Conservation (phyloP, 1,140 invertebrate species). For the Magallana ariakensis region DNA sequence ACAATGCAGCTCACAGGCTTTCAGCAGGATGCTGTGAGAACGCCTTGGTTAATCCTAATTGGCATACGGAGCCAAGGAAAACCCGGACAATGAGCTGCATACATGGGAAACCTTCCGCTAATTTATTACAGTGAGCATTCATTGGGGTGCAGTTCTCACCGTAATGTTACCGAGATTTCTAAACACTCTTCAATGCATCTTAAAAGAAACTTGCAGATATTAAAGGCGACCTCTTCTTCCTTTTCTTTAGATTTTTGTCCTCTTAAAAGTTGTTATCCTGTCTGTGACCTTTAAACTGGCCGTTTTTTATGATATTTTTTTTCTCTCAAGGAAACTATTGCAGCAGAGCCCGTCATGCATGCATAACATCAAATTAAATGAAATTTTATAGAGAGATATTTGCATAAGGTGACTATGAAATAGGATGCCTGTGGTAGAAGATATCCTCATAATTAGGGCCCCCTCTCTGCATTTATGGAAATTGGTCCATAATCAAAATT, state of each 20-base stretch:
- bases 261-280: slow-evolving; percentile 16
- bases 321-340: slow-evolving; percentile 30
- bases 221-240: neutral
- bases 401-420: slow-evolving; percentile 31
- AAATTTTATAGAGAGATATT: slow-evolving; percentile 29
- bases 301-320: slow-evolving; percentile 22
- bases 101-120: slow-evolving; percentile 16
- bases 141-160: slow-evolving; percentile 10
- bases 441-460: slow-evolving; percentile 25
- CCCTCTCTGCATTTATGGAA: slow-evolving; percentile 29
- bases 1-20: slow-evolving; percentile 29
- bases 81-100: slow-evolving; percentile 8
- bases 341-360: slow-evolving; percentile 16
- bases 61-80: slow-evolving; percentile 19
- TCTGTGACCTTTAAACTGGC: slow-evolving; percentile 11
- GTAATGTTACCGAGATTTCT: slow-evolving; percentile 3
- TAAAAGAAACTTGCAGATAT: neutral
- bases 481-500: slow-evolving; percentile 21
- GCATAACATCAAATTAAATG: slow-evolving; percentile 38
- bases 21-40: slow-evolving; percentile 37
- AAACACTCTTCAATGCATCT: slow-evolving; percentile 19
- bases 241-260: neutral
- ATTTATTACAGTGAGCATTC: neutral
- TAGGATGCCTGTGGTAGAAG: slow-evolving; percentile 24
- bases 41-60: slow-evolving; percentile 18